Evolutionary conservation across 2,797 vertebrate species (phyloP).

Genomic region (Podarcis lilfordi): DNA sequence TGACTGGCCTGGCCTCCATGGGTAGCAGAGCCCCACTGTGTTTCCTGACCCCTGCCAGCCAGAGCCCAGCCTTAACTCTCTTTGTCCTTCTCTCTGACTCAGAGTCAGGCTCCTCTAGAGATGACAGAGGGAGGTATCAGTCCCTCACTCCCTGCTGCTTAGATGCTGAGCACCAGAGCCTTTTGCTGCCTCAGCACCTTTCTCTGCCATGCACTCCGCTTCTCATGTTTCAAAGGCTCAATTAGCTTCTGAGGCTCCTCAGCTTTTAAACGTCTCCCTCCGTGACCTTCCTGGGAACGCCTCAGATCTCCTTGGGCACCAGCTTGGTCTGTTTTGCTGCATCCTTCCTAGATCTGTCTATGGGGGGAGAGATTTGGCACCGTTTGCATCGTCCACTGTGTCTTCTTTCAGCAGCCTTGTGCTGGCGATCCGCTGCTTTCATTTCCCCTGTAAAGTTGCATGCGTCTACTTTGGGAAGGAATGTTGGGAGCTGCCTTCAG

Average conservation of each 20-base stretch:
- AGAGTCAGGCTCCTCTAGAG: background rate
- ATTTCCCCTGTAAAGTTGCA: too few species aligned
- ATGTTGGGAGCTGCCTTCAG: too few species aligned
- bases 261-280: background rate
- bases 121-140: background rate
- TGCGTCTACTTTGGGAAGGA: too few species aligned
- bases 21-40: background rate
- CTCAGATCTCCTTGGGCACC: fast-evolving
- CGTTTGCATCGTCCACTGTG: too few species aligned
- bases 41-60: too few species aligned
- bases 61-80: fast-evolving
- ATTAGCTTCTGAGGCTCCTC: slow-evolving; percentile 14
- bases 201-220: fast-evolving
- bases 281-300: background rate
- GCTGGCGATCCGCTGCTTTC: too few species aligned
- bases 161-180: background rate
- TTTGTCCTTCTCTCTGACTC: background rate
- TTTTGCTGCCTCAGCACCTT: background rate
- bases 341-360: too few species aligned
- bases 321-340: fast-evolving
- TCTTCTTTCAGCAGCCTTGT: too few species aligned
- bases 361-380: background rate
- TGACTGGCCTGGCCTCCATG: background rate
- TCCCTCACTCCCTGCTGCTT: fast-evolving
- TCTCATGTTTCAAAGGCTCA: background rate